phyloP scores from a whole-genome alignment of 2,113 vertebrate genomes.

The Numida meleagris region DNA sequence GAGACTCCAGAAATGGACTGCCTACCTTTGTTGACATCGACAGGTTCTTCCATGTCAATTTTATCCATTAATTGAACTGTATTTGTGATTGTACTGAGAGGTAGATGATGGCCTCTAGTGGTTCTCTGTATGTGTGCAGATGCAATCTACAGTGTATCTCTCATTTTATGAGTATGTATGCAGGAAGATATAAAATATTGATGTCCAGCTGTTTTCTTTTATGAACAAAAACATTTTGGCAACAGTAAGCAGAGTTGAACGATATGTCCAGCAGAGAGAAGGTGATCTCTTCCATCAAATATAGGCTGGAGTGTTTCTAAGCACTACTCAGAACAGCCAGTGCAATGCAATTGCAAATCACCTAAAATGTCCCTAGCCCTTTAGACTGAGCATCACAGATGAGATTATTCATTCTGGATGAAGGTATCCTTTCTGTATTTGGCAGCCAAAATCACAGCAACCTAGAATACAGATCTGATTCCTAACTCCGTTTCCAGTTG shows the following conservation, averaged over 20 bases:
- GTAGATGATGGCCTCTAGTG: conserved; percentile 62
- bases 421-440: background rate
- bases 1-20: background rate
- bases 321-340: background rate
- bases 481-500: background rate
- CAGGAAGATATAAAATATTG: background rate
- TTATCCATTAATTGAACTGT: background rate
- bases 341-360: fast-evolving
- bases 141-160: background rate
- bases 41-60: background rate
- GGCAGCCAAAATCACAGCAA: background rate
- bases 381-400: background rate
- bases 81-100: conserved; percentile 16
- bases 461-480: background rate
- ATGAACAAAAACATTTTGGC: conserved; percentile 26
- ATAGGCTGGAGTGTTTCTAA: background rate
- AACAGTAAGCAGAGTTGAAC: background rate
- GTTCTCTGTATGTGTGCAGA: conserved; percentile 14
- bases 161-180: background rate
- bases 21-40: background rate
- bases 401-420: conserved; percentile 1
- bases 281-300: background rate
- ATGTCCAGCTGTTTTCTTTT: conserved; percentile 7
- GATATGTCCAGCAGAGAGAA: background rate
- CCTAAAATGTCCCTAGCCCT: background rate